Percentiles rank a stretch among this genome's conserved stretches.
These are phyloP conservation scores for Stenchaetothrips biformis DNA, from an alignment of 2,888 invertebrate genomes.

Conservation along the genomic window DNA sequence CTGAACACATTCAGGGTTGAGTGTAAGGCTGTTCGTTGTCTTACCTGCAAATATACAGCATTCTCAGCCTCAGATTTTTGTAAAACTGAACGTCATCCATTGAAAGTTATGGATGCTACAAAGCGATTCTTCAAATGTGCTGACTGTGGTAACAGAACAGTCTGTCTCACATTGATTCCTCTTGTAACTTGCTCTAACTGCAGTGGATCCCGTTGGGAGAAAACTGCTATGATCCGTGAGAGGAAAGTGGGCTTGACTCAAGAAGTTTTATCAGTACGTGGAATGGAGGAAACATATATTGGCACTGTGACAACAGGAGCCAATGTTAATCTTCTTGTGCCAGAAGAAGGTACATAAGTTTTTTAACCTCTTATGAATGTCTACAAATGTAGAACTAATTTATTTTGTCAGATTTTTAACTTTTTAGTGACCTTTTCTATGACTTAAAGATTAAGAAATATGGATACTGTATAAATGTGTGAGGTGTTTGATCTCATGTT, in stretches of 20 bases:
- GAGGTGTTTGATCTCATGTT: too few species aligned
- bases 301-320: slow-evolving; percentile 57
- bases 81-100: slow-evolving; percentile 72
- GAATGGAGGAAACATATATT: slow-evolving; percentile 75
- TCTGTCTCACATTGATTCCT: slow-evolving; percentile 74
- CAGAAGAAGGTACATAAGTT: slow-evolving; percentile 48
- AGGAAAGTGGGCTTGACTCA: slow-evolving; percentile 53
- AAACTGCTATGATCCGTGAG: slow-evolving; percentile 74
- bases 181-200: slow-evolving; percentile 73
- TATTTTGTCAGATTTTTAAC: too few species aligned
- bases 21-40: slow-evolving; percentile 84
- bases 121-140: slow-evolving; percentile 92
- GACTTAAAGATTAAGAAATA: too few species aligned
- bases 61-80: slow-evolving; percentile 85
- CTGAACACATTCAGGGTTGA: slow-evolving; percentile 73
- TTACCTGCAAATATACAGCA: slow-evolving; percentile 85
- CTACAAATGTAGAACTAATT: too few species aligned
- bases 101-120: slow-evolving; percentile 72
- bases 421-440: too few species aligned
- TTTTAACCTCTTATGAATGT: too few species aligned
- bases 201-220: slow-evolving; percentile 65
- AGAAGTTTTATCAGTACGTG: slow-evolving; percentile 68
- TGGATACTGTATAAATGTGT: too few species aligned
- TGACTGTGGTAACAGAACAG: slow-evolving; percentile 78
- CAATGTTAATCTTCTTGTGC: slow-evolving; percentile 68